Evolutionary conservation across 2,113 vertebrate species (phyloP).

Genomic region (Sinocyclocheilus anophthalmus): DNA sequence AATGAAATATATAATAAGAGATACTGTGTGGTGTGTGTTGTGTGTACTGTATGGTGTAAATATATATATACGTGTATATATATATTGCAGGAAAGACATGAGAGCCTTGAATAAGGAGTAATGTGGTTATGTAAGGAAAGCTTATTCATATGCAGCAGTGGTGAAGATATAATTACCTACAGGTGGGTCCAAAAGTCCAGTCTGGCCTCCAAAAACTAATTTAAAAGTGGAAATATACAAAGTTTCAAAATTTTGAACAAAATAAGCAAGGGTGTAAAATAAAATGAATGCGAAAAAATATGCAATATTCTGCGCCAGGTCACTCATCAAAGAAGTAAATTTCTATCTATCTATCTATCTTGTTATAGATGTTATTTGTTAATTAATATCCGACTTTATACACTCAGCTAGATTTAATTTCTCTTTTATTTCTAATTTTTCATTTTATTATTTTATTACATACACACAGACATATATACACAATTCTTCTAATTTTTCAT

Average conservation of each 20-base stretch:
- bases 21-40: neutral
- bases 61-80: too few species aligned
- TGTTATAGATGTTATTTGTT: neutral
- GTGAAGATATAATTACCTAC: neutral
- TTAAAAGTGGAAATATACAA: neutral
- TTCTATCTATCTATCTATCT: too few species aligned
- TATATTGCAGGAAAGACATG: neutral
- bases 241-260: neutral
- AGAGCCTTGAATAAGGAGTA: neutral
- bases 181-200: neutral
- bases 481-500: too few species aligned
- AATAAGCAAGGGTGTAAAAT: neutral
- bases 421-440: too few species aligned
- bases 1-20: too few species aligned
- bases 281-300: neutral
- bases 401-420: too few species aligned
- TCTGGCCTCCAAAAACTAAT: neutral
- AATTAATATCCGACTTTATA: neutral
- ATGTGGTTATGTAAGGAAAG: neutral
- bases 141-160: slow-evolving; percentile 1
- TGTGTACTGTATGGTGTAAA: too few species aligned
- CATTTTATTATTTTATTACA: too few species aligned
- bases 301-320: neutral
- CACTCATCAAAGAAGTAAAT: neutral
- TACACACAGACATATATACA: too few species aligned